phyloP scores from a whole-genome alignment of 2,797 vertebrate species.

The Novumbra hubbsi region DNA sequence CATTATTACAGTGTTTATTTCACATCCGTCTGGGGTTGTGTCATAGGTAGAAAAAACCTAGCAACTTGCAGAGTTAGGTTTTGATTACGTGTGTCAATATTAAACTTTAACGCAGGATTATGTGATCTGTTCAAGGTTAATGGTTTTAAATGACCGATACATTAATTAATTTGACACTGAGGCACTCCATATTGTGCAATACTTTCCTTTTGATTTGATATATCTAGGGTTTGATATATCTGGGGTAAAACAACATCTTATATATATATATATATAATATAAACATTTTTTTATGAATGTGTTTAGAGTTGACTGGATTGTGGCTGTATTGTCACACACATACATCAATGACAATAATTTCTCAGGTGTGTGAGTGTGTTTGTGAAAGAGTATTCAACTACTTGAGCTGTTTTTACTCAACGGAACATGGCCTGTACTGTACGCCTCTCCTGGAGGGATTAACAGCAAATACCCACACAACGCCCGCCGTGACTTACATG shows the following conservation, averaged over 20 bases:
- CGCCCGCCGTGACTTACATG: slow-evolving; percentile 72
- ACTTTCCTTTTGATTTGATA: not conserved
- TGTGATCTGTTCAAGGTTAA: slow-evolving; percentile 69
- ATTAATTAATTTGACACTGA: not conserved
- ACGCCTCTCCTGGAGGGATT: slow-evolving; percentile 65
- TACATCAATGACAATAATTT: not conserved
- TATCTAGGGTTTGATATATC: not conserved
- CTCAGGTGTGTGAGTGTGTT: not conserved
- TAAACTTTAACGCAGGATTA: slow-evolving; percentile 76
- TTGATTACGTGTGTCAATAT: slow-evolving; percentile 78
- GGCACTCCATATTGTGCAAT: not conserved
- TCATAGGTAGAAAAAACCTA: slow-evolving; percentile 74
- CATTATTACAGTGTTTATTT: slow-evolving; percentile 68
- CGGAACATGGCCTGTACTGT: slow-evolving; percentile 32
- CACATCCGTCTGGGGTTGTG: slow-evolving; percentile 74
- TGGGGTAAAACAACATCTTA: not conserved
- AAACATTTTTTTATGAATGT: no score
- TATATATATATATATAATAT: no score
- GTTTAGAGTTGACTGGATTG: not conserved
- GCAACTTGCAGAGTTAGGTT: slow-evolving; percentile 75
- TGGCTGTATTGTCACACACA: not conserved
- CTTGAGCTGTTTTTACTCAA: not conserved
- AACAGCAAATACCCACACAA: slow-evolving; percentile 72
- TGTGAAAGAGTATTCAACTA: not conserved
- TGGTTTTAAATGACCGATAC: slow-evolving; percentile 64